Evolutionary conservation across 1,140 invertebrate genomes (phyloP), one percentile per base, ranked within the genome.

Genomic region (Ridgeia piscesae): DNA sequence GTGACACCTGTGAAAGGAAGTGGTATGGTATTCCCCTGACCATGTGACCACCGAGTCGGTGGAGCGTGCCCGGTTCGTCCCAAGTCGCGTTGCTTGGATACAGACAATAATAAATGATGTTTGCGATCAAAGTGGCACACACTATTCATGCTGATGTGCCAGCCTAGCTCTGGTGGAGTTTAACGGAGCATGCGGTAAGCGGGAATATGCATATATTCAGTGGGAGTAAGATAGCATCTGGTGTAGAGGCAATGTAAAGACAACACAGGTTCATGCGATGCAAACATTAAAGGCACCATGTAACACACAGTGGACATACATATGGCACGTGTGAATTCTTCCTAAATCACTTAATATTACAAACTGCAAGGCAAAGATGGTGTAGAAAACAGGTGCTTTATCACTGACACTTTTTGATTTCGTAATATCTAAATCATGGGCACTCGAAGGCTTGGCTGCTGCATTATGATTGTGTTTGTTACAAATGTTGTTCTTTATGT

Each of bases 101-200:
- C 58, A 77, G 58, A 77, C 58, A 77, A 77, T 77, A 77, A 77
- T 77, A 77, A 77, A 77, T 77, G 14, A 77, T 77, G 58, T 77
- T 77, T 77, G 0, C 14, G 58, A 77, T 77, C 17, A 77, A 1
- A 77, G 58, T 77, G 58, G 58, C 14, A 77, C 58, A 77, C 58
- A 77, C 58, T 21, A 77, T 77, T 77, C 58, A 77, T 77, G 58
- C 58, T 77, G 58, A 77, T 77, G 58, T 77, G 58, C 27, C 0
- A 8, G 58, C 58, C 58, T 31, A 77, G 58, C 58, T 77, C 27
- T 2, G 27, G 6, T 31, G 58, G 58, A 31, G 58, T 77, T 77
- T 2, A 77, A 77, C 27, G 17, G 58, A 77, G 58, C 58, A 77
- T 4, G 58, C n/a, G 27, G 14, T 27, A 77, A 77, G 58, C 58